A percentile compares a stretch with the other conserved stretches of the same genome.
Conservation (phyloP, 2,888 invertebrate genomes). For the Gonocerus acuteangulatus region DNA sequence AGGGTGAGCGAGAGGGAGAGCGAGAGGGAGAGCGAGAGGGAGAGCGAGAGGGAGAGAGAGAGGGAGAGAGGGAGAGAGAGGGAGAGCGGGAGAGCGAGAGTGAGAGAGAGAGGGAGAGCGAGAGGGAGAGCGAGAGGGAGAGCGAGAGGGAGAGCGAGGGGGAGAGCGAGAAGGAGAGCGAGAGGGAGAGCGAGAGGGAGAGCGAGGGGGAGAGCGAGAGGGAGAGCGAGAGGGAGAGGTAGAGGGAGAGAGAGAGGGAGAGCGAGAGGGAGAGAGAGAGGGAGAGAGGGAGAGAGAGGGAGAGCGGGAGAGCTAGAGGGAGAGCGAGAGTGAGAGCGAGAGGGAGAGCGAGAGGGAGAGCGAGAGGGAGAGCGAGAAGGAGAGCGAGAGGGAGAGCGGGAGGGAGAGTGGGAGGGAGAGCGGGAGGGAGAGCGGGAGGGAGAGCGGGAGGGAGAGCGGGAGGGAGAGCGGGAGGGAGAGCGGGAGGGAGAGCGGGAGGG, state of each 20-base stretch:
- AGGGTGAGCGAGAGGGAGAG: background rate
- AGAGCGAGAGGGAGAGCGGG: too few species aligned
- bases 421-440: too few species aligned
- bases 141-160: constrained; percentile 2
- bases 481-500: too few species aligned
- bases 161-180: constrained; percentile 27
- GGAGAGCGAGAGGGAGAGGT: background rate
- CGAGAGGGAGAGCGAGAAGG: too few species aligned
- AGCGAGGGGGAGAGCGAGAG: background rate
- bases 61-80: constrained; percentile 2
- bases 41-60: constrained; percentile 28
- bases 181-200: constrained; percentile 14
- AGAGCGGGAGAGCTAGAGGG: background rate
- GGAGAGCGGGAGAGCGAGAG: background rate
- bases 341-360: too few species aligned
- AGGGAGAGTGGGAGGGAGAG: too few species aligned
- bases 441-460: too few species aligned
- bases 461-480: too few species aligned
- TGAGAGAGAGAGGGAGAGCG: constrained; percentile 25
- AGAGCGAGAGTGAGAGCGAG: too few species aligned
- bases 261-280: constrained; percentile 29
- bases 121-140: background rate
- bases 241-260: constrained; percentile 5
- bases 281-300: constrained; percentile 8
- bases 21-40: background rate